Base-by-base conservation (phyloP, 2,888 invertebrate species). In the Ectobius pallidus region DNA sequence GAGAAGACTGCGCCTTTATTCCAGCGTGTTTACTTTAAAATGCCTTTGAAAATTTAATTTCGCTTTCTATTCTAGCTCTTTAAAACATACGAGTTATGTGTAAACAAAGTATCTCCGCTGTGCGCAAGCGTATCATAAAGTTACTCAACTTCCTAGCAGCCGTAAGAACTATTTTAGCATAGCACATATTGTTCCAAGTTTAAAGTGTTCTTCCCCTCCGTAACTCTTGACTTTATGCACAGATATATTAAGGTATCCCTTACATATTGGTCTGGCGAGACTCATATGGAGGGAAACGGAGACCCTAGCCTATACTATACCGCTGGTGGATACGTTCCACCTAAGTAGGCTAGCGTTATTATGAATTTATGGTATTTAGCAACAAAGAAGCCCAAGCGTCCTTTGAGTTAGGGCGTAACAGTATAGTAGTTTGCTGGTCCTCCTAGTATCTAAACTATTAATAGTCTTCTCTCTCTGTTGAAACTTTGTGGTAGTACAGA, bases 341-440 rank as follows among this genome's bases (percentile, higher is more conserved):
- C 18, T 46, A 65, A 44, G 44, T 9, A 44, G 18, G 25, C 9
- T 7, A 14, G 2, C 34, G 3, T 44, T 65, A 22, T 65, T 65
- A 65, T n/a, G n/a, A 65, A 65, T 65, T 65, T 63, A 63, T 25
- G 39, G 14, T 42, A 63, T 63, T 63, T 46, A 46, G 27, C 11
- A 65, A 65, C 44, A 44, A 65, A 65, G 65, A 46, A 65, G 18
- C 27, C 20, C 16, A 1, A 4, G 3, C 9, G 4, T 20, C 4
- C 39, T 62, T 39, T 22, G 39, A 39, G 39, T 39, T 18, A 16
- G 39, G 11, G 14, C 27, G 30, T 32, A 46, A n/a, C 18, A 46
- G 46, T 1, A 18, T 27, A 55, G 25, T 30, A 55, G 30, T 55
- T 55, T 1, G 30, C 25, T 14, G 27, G 55, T 27, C 44, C 22